Base-by-base conservation (phyloP, 2,113 vertebrate genomes). In the Spea bombifrons region DNA sequence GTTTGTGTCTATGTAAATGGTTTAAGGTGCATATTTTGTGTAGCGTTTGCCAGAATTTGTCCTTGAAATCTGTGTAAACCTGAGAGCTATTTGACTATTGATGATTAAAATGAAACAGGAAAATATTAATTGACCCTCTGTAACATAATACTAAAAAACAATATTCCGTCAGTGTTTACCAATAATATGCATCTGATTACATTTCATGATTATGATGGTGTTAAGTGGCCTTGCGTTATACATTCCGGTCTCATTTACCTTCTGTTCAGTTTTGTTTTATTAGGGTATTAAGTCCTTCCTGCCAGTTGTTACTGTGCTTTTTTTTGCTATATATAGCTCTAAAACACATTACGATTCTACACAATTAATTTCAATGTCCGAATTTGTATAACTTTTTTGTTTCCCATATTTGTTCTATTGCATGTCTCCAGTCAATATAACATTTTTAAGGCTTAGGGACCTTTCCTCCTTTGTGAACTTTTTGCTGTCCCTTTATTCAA, bases 121-220 rank as follows among this genome's bases (percentile, higher is more conserved):
- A 70, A 70, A 77, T 71, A 77, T 71, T 76, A 76, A 76, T 76
- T 77, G 75, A n/a, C 70, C 30, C 53, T 5, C 15, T 53, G 75
- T 59, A 70, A 70, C 44, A 10, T 16, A 57, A 76, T 70, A 69
- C 53, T 49, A 8, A 59, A 61, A 76, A 61, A 43, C 66, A 77
- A 17, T 70, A 70, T 70, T 63, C 75, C 17, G 57, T 45, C 7
- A 53, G 71, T 78, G 57, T 64, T 77, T 50, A 50, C 46, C 49
- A 45, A 78, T 76, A 49, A 76, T 49, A 49, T 59, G 53, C 55
- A 59, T 15, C 52, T 49, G 75, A 44, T 77, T 77, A 70, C 45
- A 71, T 77, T 70, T 71, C 75, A 49, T 44, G 55, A 61, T 77
- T 71, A 77, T 70, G 46, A 77, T 63, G 52, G 45, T 64, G 66